Conservation (phyloP, 2,797 vertebrate genomes). For the Molothrus aeneus region DNA sequence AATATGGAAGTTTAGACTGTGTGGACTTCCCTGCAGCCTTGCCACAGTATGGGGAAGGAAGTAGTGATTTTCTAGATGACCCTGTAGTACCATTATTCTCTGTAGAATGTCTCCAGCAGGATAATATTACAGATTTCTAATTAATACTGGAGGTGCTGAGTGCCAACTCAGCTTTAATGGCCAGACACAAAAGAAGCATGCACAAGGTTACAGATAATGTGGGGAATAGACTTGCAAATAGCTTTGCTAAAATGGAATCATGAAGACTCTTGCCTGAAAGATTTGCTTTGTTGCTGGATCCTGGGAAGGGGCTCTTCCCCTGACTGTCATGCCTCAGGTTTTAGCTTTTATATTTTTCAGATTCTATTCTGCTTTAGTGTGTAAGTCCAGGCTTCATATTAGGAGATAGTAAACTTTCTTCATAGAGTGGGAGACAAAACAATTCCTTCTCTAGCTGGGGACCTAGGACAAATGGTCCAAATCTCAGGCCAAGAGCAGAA, state of each 20-base stretch:
- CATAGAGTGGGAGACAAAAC: background rate
- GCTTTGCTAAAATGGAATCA: background rate
- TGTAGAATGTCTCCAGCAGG: background rate
- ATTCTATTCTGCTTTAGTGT: background rate
- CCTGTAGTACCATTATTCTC: background rate
- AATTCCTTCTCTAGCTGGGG: background rate
- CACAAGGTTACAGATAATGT: background rate
- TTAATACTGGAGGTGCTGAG: background rate
- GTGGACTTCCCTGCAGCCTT: background rate
- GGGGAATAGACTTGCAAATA: background rate
- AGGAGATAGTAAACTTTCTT: fast-evolving
- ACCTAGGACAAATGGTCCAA: background rate
- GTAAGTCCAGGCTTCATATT: background rate
- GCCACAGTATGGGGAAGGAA: background rate
- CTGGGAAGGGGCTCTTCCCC: background rate
- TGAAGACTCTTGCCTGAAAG: background rate
- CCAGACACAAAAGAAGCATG: background rate
- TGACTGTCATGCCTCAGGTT: background rate
- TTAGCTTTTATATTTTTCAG: background rate
- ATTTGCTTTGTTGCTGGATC: background rate
- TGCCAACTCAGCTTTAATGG: background rate
- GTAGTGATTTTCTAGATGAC: background rate
- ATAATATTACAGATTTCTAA: background rate
- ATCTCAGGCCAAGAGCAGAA: background rate
- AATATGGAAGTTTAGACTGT: background rate